Evolutionary conservation across 2,888 invertebrate genomes (phyloP), one percentile per base, ranked within the genome.

Genomic region (Leucoptera coffeella): DNA sequence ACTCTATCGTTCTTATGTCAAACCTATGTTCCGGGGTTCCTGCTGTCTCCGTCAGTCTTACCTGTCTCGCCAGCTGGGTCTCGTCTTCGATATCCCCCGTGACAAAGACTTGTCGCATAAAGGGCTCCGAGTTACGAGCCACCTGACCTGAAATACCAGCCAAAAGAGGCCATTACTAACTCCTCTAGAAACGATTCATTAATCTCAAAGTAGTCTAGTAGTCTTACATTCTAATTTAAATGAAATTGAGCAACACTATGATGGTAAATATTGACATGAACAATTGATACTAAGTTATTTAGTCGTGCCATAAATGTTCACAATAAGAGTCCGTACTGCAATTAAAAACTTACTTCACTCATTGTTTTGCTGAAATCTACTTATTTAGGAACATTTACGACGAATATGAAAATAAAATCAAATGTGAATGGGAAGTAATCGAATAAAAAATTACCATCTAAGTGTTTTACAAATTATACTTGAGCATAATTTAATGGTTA

Each of bases 81-180:
- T 74, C 71, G 43, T 76, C 75, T 35, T 73, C 64, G 41, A 71
- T 67, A 46, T 79, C 77, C 31, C 84, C 83, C 30, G 80, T 80
- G 32, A 87, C 78, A 54, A 87, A 87, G 38, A 95, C 96, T 77
- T 99, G 99, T 41, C 93, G 81, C 77, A 97, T 95, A 50, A 85
- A 80, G 20, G 99, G 99, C 73, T 99, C 97, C 43, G 87, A 88
- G 61, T 87, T 88, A 46, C 82, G 81, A 30, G 97, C 99, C 45
- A 96, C 94, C 39, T 82, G 77, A 39, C 91, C 72, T 73, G 67
- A 47, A 65, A 50, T 30, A 35, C 43, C 56, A 61, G 48, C 45
- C 56, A 58, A 64, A 61, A 55, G 33, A 38, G 47, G 43, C 50
- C 28, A 28, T 28, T 28, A 28, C 28, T 28, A 23, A 13, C 13